These are phyloP conservation scores for Aromia moschata DNA, from an alignment of 2,888 invertebrate genomes.

Conservation along the genomic window DNA sequence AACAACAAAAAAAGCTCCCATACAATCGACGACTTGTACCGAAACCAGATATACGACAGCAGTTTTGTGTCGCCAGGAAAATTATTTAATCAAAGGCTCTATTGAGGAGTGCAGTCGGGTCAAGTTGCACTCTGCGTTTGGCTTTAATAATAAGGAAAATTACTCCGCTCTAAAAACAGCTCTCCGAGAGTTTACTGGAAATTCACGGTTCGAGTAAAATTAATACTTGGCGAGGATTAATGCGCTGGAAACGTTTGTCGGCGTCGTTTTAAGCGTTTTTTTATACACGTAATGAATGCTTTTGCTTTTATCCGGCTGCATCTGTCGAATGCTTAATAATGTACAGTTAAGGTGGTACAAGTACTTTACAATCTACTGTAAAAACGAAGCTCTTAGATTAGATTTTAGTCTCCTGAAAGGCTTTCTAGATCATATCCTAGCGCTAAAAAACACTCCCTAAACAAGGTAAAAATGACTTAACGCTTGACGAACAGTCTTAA, in stretches of 20 bases:
- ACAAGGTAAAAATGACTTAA: too few species aligned
- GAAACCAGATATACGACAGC: too few species aligned
- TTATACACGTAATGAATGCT: not conserved
- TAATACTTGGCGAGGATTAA: not conserved
- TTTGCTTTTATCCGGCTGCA: not conserved
- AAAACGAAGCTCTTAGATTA: too few species aligned
- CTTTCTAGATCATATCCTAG: too few species aligned
- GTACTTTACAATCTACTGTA: too few species aligned
- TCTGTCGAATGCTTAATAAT: not conserved
- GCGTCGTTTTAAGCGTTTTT: not conserved
- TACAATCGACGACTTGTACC: too few species aligned
- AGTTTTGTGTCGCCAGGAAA: not conserved
- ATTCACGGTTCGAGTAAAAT: not conserved
- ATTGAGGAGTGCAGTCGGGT: slow-evolving; percentile 21
- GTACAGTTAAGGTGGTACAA: too few species aligned
- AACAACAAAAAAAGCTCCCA: too few species aligned
- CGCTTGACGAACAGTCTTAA: too few species aligned
- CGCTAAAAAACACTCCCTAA: too few species aligned
- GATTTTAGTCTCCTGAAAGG: too few species aligned
- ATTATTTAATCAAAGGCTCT: slow-evolving; percentile 21
- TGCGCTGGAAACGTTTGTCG: not conserved
- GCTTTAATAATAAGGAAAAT: slow-evolving; percentile 30
- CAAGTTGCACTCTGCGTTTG: slow-evolving; percentile 23
- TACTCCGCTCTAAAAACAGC: not conserved
- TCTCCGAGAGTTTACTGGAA: not conserved